phyloP scores from a whole-genome alignment of 2,797 vertebrate genomes.

The Manis pentadactyla region DNA sequence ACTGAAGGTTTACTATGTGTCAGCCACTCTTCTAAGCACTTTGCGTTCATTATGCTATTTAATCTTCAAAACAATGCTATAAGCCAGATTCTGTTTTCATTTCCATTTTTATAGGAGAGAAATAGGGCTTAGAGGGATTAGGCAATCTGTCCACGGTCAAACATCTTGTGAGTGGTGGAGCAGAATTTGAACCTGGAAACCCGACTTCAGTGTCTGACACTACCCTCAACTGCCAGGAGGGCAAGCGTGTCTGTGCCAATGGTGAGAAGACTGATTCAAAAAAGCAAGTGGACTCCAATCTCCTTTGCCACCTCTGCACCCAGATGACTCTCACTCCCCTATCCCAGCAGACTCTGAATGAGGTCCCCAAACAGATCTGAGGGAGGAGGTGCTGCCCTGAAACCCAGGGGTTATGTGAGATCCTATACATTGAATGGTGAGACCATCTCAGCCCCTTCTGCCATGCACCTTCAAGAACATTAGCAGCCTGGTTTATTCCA shows the following conservation, averaged over 20 bases:
- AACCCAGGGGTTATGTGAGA: not conserved
- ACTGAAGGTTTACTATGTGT: not conserved
- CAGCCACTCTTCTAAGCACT: not conserved
- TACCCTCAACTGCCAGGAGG: not conserved
- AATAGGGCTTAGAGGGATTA: not conserved
- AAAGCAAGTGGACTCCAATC: not conserved
- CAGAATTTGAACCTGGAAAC: not conserved
- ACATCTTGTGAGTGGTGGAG: not conserved
- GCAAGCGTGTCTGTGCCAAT: not conserved
- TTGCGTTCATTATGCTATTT: not conserved
- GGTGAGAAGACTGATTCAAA: not conserved
- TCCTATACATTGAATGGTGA: too few species aligned
- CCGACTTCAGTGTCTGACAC: not conserved
- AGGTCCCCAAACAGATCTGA: not conserved
- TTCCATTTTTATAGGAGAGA: not conserved
- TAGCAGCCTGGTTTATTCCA: not conserved
- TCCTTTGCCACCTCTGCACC: not conserved
- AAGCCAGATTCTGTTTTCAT: not conserved
- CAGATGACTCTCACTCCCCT: not conserved
- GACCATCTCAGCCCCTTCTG: not conserved
- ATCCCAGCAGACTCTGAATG: not conserved
- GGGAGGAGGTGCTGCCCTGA: not conserved
- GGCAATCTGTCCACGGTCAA: not conserved
- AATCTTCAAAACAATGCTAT: not conserved
- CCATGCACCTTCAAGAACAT: not conserved